Base-by-base conservation (phyloP, 2,888 invertebrate genomes). In the Dilophus febrilis region DNA sequence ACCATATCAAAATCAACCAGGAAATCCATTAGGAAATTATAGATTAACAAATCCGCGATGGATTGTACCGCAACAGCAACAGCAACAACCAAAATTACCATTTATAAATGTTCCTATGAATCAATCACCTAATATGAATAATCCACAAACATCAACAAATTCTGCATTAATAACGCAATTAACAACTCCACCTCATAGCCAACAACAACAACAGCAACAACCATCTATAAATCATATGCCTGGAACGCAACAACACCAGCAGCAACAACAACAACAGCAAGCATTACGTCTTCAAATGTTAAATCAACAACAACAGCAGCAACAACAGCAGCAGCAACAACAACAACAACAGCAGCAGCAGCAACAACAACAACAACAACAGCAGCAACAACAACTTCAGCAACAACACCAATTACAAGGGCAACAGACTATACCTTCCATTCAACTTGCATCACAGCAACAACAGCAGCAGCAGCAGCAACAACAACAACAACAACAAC, bases 101-200 rank as follows among this genome's bases (percentile, higher is more conserved):
- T 59, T 55, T 22, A 53, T 58, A 33, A 42, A 55, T 18, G 35
- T 12, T n/a, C 38, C 17, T 28, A 34, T 11, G 18, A 26, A 35
- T 6, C 32, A 13, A 32, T 16, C 11, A 32, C 3, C n/a, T n/a
- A 40, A 38, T 36, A 55, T 5, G 54, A 33, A 40, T 28, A 37
- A 29, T 30, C 49, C 46, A 12, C 63, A 41, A 56, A 66, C 52
- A 51, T 66, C 49, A 56, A 58, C 59, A 5, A 59, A 63, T 59
- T 52, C 72, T 51, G 74, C 73, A 8, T 59, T 74, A 1, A 68
- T 73, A 43, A 71, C 77, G 10, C 74, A 75, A 51, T 61, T 74
- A 1, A 72, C 74, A 49, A 70, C 74, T 44, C 77, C 77, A 1
- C 58, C 63, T 2, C 45, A 40, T 33, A 60, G 55, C 47, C 60